Evolutionary conservation across 1,140 invertebrate species (phyloP).

Genomic region (Drosophila trapezifrons): DNA sequence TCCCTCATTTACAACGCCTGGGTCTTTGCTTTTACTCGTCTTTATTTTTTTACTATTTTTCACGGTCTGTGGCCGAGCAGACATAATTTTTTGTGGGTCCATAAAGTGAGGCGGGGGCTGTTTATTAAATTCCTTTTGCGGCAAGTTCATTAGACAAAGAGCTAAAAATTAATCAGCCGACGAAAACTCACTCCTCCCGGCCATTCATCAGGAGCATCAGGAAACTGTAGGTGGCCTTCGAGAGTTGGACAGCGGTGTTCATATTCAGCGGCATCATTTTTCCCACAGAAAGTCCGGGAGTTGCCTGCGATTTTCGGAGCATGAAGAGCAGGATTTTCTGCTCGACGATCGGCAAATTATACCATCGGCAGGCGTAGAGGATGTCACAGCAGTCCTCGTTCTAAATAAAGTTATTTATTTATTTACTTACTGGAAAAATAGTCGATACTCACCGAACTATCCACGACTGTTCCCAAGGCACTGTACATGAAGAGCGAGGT

Average conservation of each 20-base stretch:
- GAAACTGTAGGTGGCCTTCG: constrained; percentile 29
- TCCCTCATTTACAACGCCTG: constrained; percentile 35
- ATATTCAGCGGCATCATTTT: too few relatives aligned
- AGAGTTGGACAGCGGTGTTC: constrained; percentile 32
- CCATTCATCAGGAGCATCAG: constrained; percentile 29
- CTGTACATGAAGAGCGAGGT: too few relatives aligned
- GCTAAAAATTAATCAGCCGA: constrained; percentile 68
- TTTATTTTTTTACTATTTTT: constrained; percentile 55
- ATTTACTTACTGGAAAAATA: too few relatives aligned
- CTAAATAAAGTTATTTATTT: too few relatives aligned
- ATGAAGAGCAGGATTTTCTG: constrained; percentile 18
- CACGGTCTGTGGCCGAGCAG: constrained; percentile 36
- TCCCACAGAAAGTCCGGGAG: constrained; percentile 12
- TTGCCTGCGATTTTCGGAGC: constrained; percentile 25
- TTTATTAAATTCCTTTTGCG: constrained; percentile 76
- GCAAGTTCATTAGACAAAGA: constrained; percentile 80
- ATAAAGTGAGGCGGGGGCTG: constrained; percentile 61
- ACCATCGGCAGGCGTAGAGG: constrained; percentile 12
- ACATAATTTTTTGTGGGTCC: constrained; percentile 62
- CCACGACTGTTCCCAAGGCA: too few relatives aligned
- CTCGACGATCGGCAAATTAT: constrained; percentile 22
- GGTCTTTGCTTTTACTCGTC: constrained; percentile 1
- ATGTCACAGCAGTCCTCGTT: too few relatives aligned
- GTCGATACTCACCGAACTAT: too few relatives aligned
- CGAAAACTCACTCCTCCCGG: constrained; percentile 4